phyloP scores from a whole-genome alignment of 2,888 invertebrate species.

The Lithophane socia region DNA sequence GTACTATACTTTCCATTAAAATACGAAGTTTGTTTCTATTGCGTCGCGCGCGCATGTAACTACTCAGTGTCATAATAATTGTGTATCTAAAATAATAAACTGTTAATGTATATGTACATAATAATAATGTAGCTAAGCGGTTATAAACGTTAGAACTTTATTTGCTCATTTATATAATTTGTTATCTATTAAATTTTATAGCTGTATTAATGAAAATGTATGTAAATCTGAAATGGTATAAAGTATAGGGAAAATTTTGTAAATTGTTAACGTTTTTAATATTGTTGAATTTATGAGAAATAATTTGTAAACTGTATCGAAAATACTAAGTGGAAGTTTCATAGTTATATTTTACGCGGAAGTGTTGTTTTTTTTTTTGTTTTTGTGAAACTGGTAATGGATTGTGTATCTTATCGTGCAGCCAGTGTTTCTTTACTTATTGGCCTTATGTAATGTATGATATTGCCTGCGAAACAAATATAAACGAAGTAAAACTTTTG shows the following conservation, averaged over 20 bases:
- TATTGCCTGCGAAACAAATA: constrained; percentile 86
- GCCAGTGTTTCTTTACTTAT: constrained; percentile 77
- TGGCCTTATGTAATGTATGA: constrained; percentile 85
- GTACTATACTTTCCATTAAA: constrained; percentile 52
- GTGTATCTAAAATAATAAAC: constrained; percentile 62
- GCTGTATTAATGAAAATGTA: constrained; percentile 64
- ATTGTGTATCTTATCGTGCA: constrained; percentile 72
- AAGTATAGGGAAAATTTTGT: constrained; percentile 80
- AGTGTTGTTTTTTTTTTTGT: constrained; percentile 59
- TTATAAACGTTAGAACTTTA: constrained; percentile 65
- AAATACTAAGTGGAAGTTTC: constrained; percentile 72
- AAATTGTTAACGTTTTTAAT: constrained; percentile 87
- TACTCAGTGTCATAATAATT: constrained; percentile 63
- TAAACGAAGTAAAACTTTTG: constrained; percentile 80
- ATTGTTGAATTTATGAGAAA: constrained; percentile 86
- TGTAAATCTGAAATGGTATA: constrained; percentile 77
- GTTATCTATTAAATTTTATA: constrained; percentile 55
- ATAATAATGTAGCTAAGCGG: constrained; percentile 67
- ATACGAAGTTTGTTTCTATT: constrained; percentile 36
- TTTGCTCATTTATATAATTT: constrained; percentile 64
- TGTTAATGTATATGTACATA: constrained; percentile 69
- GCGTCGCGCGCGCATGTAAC: constrained; percentile 50
- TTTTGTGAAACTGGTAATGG: constrained; percentile 63
- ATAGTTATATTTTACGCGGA: constrained; percentile 69
- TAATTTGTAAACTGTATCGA: constrained; percentile 80